These are phyloP conservation scores for Acleris holmiana DNA, from an alignment of 2,888 invertebrate genomes.

Conservation along the genomic window DNA sequence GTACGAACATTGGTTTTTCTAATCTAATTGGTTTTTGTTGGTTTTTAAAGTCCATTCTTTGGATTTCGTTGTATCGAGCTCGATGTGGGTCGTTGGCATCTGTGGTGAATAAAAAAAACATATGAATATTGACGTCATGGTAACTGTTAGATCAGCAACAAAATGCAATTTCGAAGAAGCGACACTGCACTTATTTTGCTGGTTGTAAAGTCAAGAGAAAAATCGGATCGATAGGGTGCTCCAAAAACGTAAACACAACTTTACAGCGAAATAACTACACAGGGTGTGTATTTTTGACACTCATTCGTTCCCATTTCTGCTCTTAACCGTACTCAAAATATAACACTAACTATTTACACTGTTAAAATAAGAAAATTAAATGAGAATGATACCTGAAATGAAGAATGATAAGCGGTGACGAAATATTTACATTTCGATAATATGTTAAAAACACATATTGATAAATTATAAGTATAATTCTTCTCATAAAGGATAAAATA, in stretches of 20 bases:
- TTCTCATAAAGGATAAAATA: too few relatives aligned
- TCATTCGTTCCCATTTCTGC: too few relatives aligned
- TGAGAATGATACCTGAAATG: too few relatives aligned
- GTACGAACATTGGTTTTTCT: slow-evolving; percentile 76
- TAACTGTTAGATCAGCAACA: neutral
- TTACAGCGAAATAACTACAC: too few relatives aligned
- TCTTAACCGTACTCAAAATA: too few relatives aligned
- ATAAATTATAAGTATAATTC: too few relatives aligned
- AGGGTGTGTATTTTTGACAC: too few relatives aligned
- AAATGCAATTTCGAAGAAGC: neutral
- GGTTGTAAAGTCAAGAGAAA: neutral
- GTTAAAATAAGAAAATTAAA: too few relatives aligned
- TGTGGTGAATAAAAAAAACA: slow-evolving; percentile 66
- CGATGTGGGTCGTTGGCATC: slow-evolving; percentile 80
- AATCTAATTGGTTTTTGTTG: slow-evolving; percentile 48
- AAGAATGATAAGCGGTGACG: too few relatives aligned
- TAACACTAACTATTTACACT: too few relatives aligned
- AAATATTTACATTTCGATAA: too few relatives aligned
- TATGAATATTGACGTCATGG: slow-evolving; percentile 44
- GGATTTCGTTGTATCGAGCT: slow-evolving; percentile 60
- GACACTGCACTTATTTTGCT: neutral
- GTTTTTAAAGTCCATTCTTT: slow-evolving; percentile 52
- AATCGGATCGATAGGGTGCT: neutral
- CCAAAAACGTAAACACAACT: neutral
- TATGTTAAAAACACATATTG: too few relatives aligned